A percentile compares a stretch with the other conserved stretches of the same genome.
phyloP scores from a whole-genome alignment of 2,113 vertebrate genomes.

The Psilopsiagon aurifrons region DNA sequence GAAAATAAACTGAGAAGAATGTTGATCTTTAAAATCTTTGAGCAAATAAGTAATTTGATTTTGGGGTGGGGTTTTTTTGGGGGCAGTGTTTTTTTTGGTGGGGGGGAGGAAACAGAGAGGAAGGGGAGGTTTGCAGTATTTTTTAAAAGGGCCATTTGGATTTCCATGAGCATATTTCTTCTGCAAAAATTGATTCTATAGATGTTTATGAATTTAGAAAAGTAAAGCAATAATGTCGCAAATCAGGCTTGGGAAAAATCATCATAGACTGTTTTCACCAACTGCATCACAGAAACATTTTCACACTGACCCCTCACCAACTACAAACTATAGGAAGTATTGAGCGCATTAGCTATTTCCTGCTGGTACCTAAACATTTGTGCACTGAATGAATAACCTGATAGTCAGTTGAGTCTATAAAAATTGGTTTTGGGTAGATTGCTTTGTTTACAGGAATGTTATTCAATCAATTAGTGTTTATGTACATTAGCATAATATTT shows the following conservation, averaged over 20 bases:
- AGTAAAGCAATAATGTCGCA: background rate
- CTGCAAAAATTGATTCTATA: constrained; percentile 7
- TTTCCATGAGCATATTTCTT: background rate
- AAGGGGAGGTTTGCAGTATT: background rate
- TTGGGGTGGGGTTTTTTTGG: background rate
- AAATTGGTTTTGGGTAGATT: background rate
- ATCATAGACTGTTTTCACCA: background rate
- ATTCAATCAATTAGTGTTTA: background rate
- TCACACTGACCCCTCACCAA: background rate
- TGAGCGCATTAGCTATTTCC: background rate
- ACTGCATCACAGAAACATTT: background rate
- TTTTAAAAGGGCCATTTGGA: background rate
- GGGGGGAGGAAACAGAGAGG: background rate
- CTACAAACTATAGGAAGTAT: background rate
- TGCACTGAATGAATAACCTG: background rate
- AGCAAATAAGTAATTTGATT: background rate
- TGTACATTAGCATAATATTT: constrained; percentile 1
- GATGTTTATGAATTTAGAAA: constrained; percentile 4
- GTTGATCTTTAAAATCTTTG: background rate
- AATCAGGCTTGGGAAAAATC: background rate
- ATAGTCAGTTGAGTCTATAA: background rate
- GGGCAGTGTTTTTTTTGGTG: background rate
- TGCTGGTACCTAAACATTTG: background rate
- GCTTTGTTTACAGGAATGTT: background rate
- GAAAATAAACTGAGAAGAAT: constrained; percentile 30